Conservation (phyloP, 1,140 invertebrate species). For the Calliopsis andreniformis region DNA sequence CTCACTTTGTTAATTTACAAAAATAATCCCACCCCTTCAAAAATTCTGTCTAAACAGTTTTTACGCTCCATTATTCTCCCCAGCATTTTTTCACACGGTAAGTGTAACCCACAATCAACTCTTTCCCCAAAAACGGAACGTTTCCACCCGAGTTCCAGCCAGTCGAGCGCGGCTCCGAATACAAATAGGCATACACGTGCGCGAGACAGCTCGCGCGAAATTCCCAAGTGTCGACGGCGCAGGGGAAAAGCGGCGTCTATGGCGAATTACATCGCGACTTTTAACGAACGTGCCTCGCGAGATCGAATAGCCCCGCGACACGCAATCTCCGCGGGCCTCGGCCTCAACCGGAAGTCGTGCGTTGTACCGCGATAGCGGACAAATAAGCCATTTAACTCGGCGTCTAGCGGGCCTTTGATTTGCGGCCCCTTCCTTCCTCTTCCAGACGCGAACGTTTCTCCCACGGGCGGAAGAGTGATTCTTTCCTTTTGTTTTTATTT, state of each 20-base stretch:
- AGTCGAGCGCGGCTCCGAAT: background rate
- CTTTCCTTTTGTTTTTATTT: too few relatives aligned
- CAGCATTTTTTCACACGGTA: too few relatives aligned
- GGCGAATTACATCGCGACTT: slow-evolving; percentile 38
- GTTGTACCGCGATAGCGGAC: slow-evolving; percentile 40
- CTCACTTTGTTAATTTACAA: too few relatives aligned
- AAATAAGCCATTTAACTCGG: slow-evolving; percentile 53
- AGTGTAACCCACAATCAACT: background rate
- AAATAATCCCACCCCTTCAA: too few relatives aligned
- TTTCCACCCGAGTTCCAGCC: background rate
- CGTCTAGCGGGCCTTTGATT: slow-evolving; percentile 13
- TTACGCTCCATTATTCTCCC: too few relatives aligned
- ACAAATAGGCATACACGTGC: slow-evolving; percentile 13
- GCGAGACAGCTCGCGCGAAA: slow-evolving; percentile 19
- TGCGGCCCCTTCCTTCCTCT: background rate
- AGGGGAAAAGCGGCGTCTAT: slow-evolving; percentile 20
- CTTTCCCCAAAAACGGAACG: background rate
- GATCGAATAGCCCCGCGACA: slow-evolving; percentile 46
- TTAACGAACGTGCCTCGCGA: slow-evolving; percentile 32
- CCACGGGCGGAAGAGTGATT: background rate
- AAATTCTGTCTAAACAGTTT: too few relatives aligned
- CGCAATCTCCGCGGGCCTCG: slow-evolving; percentile 28
- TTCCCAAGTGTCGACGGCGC: slow-evolving; percentile 23
- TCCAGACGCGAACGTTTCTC: background rate
- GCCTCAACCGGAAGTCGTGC: slow-evolving; percentile 36